These are phyloP conservation scores for Eulemur macaco DNA, from an alignment of 2,113 vertebrate genomes.

Conservation along the genomic window DNA sequence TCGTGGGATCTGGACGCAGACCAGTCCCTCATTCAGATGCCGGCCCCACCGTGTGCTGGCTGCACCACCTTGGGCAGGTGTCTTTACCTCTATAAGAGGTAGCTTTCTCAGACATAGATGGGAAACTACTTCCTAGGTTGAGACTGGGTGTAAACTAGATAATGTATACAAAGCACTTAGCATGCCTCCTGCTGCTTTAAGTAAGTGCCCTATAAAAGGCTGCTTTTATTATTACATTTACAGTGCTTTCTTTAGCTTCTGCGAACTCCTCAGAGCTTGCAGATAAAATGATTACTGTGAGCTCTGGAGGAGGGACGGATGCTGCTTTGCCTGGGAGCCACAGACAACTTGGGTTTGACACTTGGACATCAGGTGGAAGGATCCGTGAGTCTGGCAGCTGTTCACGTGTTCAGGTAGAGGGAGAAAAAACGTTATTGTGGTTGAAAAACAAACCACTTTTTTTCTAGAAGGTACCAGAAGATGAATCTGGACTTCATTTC, in stretches of 20 bases:
- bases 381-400: neutral
- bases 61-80: neutral
- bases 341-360: neutral
- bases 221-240: neutral
- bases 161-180: neutral
- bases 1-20: neutral
- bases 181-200: conserved; percentile 37
- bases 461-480: neutral
- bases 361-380: neutral
- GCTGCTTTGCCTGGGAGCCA: neutral
- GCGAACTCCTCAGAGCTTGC: neutral
- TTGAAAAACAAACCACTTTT: neutral
- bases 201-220: neutral
- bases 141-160: conserved; percentile 36
- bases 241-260: conserved; percentile 18
- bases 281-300: conserved; percentile 9
- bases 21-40: neutral
- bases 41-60: neutral
- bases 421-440: neutral
- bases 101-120: neutral
- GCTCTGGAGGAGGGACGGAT: neutral
- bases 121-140: neutral
- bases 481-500: neutral
- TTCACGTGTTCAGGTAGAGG: neutral
- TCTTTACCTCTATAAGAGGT: neutral